Base-by-base conservation (phyloP, 2,888 invertebrate genomes). In the Idaea straminata region DNA sequence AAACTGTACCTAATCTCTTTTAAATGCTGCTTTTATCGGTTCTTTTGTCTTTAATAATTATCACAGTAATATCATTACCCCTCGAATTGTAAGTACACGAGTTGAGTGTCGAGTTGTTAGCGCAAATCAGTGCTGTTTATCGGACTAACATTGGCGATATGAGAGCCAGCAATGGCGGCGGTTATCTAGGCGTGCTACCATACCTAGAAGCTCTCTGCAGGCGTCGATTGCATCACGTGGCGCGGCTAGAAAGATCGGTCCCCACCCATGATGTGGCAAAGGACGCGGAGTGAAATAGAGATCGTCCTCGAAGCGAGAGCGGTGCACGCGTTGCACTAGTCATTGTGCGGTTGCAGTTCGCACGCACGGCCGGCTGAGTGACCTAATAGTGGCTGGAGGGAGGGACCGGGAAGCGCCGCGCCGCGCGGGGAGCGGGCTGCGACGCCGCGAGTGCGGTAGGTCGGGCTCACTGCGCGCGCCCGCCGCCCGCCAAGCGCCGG, bases 241-340 rank as follows among this genome's bases (percentile, higher is more conserved):
- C 88, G 80, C 83, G 83, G 89, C 88, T 91, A 91, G 91, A 91
- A 91, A 91, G 90, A 91, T 88, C 91, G 87, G 89, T 90, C 92
- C 92, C 92, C 92, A 87, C 92, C 91, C 91, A 80, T 86, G 87
- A 86, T 88, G 88, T 88, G 86, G 91, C 83, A 89, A 91, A 92
- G 92, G 91, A 92, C 92, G 91, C 87, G 79, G 75, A 91, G 89
- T 88, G 91, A 91, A 92, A 91, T 92, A 92, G 91, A 92, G 92
- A 89, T 92, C 91, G 92, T 92, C 92, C 92, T 92, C 92, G 92
- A 90, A 89, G 92, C 92, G 92, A 92, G 91, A 91, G 92, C 91
- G 90, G 87, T 89, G 91, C 90, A 90, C 91, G 91, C 90, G 91
- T 87, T 91, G 91, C 91, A 91, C 87, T 88, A 89, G 88, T 89